Evolutionary conservation across 2,113 vertebrate species (phyloP).

Genomic region (Oplegnathus fasciatus): DNA sequence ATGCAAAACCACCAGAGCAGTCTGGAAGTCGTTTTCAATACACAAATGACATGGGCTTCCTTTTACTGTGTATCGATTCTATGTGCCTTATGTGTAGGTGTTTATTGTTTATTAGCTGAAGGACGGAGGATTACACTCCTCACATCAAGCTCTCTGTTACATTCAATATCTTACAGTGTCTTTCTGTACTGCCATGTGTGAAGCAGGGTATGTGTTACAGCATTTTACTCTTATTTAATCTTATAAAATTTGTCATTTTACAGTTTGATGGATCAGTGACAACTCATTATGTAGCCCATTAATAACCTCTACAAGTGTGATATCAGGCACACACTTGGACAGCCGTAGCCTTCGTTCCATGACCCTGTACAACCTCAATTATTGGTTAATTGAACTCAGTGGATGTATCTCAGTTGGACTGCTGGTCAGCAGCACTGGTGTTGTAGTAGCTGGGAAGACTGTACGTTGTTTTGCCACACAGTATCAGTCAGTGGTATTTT

Average conservation of each 20-base stretch:
- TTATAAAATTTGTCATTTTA: neutral
- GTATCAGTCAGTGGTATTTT: constrained; percentile 10
- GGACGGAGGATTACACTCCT: too few relatives aligned
- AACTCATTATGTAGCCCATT: neutral
- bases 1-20: neutral
- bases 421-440: neutral
- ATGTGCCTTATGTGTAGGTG: constrained; percentile 63
- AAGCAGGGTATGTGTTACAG: neutral
- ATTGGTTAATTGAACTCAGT: neutral
- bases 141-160: neutral
- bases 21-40: neutral
- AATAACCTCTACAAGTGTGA: neutral
- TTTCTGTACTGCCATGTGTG: neutral
- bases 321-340: neutral
- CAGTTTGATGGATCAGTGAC: neutral
- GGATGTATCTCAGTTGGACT: neutral
- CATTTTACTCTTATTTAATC: constrained; percentile 2
- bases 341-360: neutral
- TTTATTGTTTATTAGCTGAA: neutral
- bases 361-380: neutral
- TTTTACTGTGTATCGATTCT: constrained; percentile 3
- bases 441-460: neutral
- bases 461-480: neutral
- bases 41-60: neutral
- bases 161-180: neutral